Evolutionary conservation across 1,140 invertebrate species (phyloP).

Genomic region (Planococcus citri): DNA sequence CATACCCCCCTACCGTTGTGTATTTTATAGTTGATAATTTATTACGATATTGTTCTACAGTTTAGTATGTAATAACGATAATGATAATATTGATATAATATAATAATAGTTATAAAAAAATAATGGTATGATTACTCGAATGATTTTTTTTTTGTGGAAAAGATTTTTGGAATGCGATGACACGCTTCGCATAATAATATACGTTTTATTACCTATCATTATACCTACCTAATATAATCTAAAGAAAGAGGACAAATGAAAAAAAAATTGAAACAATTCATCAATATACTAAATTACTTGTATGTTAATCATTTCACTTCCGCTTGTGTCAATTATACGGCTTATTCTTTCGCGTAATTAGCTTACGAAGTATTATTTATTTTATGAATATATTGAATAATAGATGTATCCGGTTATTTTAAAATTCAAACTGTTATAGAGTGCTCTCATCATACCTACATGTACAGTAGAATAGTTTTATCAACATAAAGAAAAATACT

Average conservation of each 20-base stretch:
- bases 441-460: neutral
- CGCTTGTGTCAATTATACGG: constrained; percentile 15
- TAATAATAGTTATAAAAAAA: too few relatives aligned
- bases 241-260: neutral
- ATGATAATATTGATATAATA: too few relatives aligned
- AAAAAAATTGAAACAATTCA: too few relatives aligned
- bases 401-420: too few relatives aligned
- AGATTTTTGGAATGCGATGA: neutral
- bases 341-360: constrained; percentile 13
- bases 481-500: neutral
- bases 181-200: neutral
- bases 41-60: neutral
- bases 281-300: constrained; percentile 5
- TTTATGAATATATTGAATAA: neutral
- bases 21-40: neutral
- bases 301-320: constrained; percentile 8
- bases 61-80: too few relatives aligned
- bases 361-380: neutral
- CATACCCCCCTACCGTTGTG: too few relatives aligned
- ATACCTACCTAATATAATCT: too few relatives aligned
- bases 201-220: too few relatives aligned
- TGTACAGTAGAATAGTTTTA: constrained; percentile 9
- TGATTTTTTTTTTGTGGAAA: too few relatives aligned
- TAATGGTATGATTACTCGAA: too few relatives aligned
- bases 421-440: neutral